Conservation (phyloP, 2,797 vertebrate genomes). For the Clarias platycephalus region DNA sequence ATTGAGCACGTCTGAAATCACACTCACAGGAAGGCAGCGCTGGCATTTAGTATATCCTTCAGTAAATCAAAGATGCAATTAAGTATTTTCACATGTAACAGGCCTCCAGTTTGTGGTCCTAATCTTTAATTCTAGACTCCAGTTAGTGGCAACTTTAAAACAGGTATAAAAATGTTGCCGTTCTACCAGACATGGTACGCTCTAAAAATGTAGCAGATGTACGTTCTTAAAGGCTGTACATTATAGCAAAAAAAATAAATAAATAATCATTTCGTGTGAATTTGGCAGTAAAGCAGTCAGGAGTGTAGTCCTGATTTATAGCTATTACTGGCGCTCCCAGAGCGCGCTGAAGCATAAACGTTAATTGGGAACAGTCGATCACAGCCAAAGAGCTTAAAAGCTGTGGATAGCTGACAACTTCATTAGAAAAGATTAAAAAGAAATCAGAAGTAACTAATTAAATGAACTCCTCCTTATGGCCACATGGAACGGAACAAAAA, state of each 20-base stretch:
- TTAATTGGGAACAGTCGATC: constrained; percentile 42
- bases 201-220: constrained; percentile 48
- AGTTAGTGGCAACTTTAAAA: constrained; percentile 44
- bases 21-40: constrained; percentile 24
- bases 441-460: constrained; percentile 19
- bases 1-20: constrained; percentile 29
- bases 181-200: constrained; percentile 29
- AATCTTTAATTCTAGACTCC: constrained; percentile 49
- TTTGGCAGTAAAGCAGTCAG: constrained; percentile 51
- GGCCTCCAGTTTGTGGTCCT: constrained; percentile 34
- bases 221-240: constrained; percentile 35
- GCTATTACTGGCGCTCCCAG: constrained; percentile 30
- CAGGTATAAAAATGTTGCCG: constrained; percentile 46
- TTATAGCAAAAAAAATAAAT: constrained; percentile 30
- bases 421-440: constrained; percentile 46
- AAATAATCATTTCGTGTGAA: constrained; percentile 37
- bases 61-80: constrained; percentile 38
- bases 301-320: constrained; percentile 51
- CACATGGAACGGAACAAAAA: not conserved
- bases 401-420: constrained; percentile 34
- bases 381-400: constrained; percentile 31
- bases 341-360: constrained; percentile 15
- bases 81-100: constrained; percentile 43
- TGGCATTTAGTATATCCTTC: constrained; percentile 35
- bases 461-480: constrained; percentile 17